Percentiles rank a stretch among this genome's conserved stretches.
These are phyloP conservation scores for Meganola albula DNA, from an alignment of 2,888 invertebrate species.

Conservation along the genomic window DNA sequence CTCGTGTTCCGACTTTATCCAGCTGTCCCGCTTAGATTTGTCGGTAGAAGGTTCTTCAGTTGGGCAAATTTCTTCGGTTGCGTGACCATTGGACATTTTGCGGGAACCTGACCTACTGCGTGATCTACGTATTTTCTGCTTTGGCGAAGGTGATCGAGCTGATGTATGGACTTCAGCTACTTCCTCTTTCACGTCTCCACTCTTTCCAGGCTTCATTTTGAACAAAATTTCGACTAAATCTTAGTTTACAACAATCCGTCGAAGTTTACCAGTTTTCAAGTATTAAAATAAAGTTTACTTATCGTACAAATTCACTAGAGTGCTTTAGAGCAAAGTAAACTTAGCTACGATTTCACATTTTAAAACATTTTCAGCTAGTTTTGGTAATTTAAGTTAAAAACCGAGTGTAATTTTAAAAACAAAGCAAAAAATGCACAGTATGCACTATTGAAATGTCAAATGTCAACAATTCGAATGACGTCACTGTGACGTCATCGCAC, in stretches of 20 bases:
- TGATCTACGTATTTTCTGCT: slow-evolving; percentile 47
- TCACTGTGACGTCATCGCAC: slow-evolving; percentile 55
- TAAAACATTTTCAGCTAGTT: slow-evolving; percentile 16
- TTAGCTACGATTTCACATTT: too few relatives aligned
- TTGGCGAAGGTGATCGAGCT: slow-evolving; percentile 64
- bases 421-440: too few relatives aligned
- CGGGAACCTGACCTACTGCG: slow-evolving; percentile 57
- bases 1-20: slow-evolving; percentile 72
- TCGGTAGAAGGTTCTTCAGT: slow-evolving; percentile 40
- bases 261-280: too few relatives aligned
- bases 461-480: slow-evolving; percentile 51
- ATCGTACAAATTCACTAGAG: neutral
- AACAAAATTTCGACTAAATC: slow-evolving; percentile 10
- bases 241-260: too few relatives aligned
- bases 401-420: slow-evolving; percentile 32
- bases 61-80: slow-evolving; percentile 27
- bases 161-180: slow-evolving; percentile 65
- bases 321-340: too few relatives aligned
- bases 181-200: slow-evolving; percentile 57
- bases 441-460: slow-evolving; percentile 38
- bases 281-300: too few relatives aligned
- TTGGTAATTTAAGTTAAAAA: slow-evolving; percentile 16
- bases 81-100: slow-evolving; percentile 63
- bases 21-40: slow-evolving; percentile 63
- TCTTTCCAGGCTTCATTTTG: slow-evolving; percentile 64